Base-by-base conservation (phyloP, 2,797 vertebrate species). In the Sciurus carolinensis region DNA sequence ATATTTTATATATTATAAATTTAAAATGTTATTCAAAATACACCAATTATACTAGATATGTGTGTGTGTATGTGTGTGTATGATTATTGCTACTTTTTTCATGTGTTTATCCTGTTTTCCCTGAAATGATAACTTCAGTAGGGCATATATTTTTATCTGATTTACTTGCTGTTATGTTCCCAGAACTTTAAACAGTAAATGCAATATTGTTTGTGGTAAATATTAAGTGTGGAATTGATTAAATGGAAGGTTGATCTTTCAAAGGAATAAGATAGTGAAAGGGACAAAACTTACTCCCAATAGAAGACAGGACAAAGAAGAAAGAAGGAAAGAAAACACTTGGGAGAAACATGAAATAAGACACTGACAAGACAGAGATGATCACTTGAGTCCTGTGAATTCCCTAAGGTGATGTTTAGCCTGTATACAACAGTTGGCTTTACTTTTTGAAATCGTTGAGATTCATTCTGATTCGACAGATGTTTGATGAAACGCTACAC, bases 351-450 rank as follows among this genome's bases (percentile, higher is more conserved):
- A 26, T 50, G 67, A 81, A 50, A 28, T 36, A 52, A 83, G n/a
- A 50, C 62, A 4, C 15, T 81, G 44, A 5, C 66, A n/a, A 24
- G 17, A 2, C 4, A 50, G 3, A 62, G 22, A 81, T 72, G n/a
- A 59, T 9, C 20, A 47, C 15, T 50, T 44, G 30, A 24, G 10
- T 20, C 47, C 64, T 30, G n/a, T 72, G 33, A 72, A 91, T 36
- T 62, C 15, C 42, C 33, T 15, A 24, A 82, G 52, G 28, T 22
- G 39, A 72, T 59, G 59, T 28, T 8, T 30, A 59, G 15, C 33
- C 12, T 17, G 14, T 52, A 14, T 1, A 1, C 12, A 18, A 5
- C 12, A 39, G 12, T 18, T 54, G 44, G 20, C 3, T 9, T 3
- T 10, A 66, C 2, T 4, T 79, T 47, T 67, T 30, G 18, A 59